Base-by-base conservation (phyloP, 1,140 invertebrate genomes). In the Xylocopa sonorina region DNA sequence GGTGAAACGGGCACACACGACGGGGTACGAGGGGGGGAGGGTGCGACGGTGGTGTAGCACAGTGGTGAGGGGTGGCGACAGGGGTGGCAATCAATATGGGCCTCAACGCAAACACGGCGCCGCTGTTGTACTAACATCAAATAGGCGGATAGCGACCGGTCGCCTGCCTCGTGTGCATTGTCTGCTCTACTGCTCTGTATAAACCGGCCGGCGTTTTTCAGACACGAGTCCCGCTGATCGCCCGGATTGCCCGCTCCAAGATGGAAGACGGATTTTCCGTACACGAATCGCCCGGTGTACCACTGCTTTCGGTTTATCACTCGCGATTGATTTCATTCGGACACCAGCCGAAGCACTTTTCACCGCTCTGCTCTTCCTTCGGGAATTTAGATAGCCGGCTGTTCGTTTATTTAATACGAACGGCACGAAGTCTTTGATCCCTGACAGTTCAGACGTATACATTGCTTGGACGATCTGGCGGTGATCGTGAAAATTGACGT, bases 81-180 rank as follows among this genome's bases (percentile, higher is more conserved):
- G 90, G 91, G 91, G 88, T 90, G 90, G 90, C 92, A 93, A 93
- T 93, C 92, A 93, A 93, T 93, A 92, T 93, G 91, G 91, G 91
- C 91, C 91, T 92, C 91, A 93, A 91, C 90, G 91, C 91, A 93
- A 93, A 92, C 92, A 92, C 91, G 90, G 87, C 87, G 88, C 90
- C 89, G 87, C 91, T 92, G 91, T 92, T 93, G 92, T 93, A 93
- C 92, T 91, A 93, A 93, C 92, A 93, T 93, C 91, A 92, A 93
- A 93, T 93, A 93, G 92, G 91, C 92, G 92, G 91, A 93, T 92
- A 90, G 92, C 91, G 89, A 92, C 82, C 89, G 88, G 83, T 88
- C 89, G 90, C 89, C 89, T 87, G 84, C 80, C 88, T 88, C 88
- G 87, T 88, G 84, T 89, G 89, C 89, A 89, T 89, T 90, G 88